These are phyloP conservation scores for Strigops habroptila DNA, from an alignment of 2,113 vertebrate species.

Conservation along the genomic window DNA sequence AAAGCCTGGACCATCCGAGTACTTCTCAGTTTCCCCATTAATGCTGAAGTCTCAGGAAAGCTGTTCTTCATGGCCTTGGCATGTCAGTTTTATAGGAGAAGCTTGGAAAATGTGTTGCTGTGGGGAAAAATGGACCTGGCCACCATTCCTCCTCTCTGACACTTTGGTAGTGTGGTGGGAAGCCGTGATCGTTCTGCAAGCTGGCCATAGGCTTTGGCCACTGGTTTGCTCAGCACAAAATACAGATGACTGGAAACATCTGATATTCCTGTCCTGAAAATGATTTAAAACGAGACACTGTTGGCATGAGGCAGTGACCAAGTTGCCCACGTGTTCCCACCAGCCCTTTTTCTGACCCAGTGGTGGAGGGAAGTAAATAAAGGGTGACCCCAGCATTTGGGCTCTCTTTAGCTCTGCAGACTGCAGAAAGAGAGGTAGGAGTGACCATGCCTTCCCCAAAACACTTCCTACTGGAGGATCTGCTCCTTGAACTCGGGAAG, in stretches of 20 bases:
- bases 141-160: neutral
- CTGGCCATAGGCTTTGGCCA: neutral
- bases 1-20: neutral
- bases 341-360: neutral
- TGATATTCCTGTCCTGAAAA: neutral
- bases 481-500: neutral
- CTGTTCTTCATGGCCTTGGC: neutral
- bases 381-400: neutral
- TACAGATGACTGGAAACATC: neutral
- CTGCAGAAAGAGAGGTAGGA: neutral
- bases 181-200: neutral
- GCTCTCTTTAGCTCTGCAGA: neutral
- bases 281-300: neutral
- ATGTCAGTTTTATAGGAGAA: neutral
- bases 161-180: neutral
- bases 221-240: neutral
- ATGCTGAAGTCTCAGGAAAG: slow-evolving; percentile 2
- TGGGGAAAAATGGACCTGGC: slow-evolving; percentile 15
- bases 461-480: accelerated
- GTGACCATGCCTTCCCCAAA: neutral
- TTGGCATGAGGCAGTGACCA: neutral
- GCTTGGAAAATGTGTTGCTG: slow-evolving; percentile 55
- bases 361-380: neutral
- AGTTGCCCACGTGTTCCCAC: neutral
- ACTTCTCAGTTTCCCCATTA: slow-evolving; percentile 29